Percentiles rank a stretch among this genome's conserved stretches.
Conservation (phyloP, 2,113 vertebrate species). For the Apeltes quadracus region DNA sequence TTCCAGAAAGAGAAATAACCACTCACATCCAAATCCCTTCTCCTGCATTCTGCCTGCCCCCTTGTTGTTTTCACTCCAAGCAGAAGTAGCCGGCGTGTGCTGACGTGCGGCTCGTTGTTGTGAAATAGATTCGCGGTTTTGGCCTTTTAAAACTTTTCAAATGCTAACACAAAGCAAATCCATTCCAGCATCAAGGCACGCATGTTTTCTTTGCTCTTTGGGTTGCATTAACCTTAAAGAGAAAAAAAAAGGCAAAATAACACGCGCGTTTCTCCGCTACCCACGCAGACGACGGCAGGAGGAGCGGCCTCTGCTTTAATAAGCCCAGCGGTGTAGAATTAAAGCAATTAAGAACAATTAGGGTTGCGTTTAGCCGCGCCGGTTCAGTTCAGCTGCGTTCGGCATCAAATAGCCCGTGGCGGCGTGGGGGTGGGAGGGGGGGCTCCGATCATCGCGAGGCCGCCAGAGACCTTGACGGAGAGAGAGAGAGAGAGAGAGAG, state of each 20-base stretch:
- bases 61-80: constrained; percentile 35
- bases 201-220: constrained; percentile 1
- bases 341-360: constrained; percentile 78
- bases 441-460: constrained; percentile 57
- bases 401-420: constrained; percentile 71
- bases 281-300: constrained; percentile 34
- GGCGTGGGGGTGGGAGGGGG: too few relatives aligned
- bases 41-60: constrained; percentile 18
- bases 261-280: constrained; percentile 9
- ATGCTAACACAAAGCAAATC: neutral
- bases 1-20: constrained; percentile 40
- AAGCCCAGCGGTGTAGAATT: constrained; percentile 66
- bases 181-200: neutral
- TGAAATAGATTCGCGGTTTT: constrained; percentile 14
- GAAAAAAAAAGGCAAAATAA: constrained; percentile 23
- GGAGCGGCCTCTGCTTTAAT: constrained; percentile 68
- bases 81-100: constrained; percentile 33
- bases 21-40: constrained; percentile 37
- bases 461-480: constrained; percentile 51
- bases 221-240: constrained; percentile 11
- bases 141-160: constrained; percentile 1
- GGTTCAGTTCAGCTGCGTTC: constrained; percentile 59
- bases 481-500: neutral
- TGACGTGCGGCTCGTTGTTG: constrained; percentile 29
- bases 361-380: constrained; percentile 65